A percentile compares a stretch with the other conserved stretches of the same genome.
phyloP scores from a whole-genome alignment of 1,140 invertebrate genomes.

The silkworm (Bombyx mori) region DNA sequence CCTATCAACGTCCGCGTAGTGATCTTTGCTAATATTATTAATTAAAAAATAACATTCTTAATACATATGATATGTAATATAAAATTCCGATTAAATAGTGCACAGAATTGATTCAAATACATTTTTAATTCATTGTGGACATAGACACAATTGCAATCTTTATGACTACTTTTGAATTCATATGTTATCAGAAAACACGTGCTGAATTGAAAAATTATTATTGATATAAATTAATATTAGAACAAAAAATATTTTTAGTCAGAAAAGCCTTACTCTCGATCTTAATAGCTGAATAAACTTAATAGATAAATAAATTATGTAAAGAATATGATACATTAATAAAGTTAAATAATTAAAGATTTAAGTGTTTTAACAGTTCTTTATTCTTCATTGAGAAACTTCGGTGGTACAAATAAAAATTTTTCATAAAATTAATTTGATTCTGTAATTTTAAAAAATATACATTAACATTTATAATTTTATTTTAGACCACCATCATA shows the following conservation, averaged over 20 bases:
- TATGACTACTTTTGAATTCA: background rate
- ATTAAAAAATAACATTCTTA: slow-evolving; percentile 1
- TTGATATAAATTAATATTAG: background rate
- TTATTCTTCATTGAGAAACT: too few relatives aligned
- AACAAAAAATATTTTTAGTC: background rate
- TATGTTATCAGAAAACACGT: background rate
- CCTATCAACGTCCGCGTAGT: background rate
- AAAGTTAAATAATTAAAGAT: too few relatives aligned
- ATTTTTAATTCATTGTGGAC: background rate
- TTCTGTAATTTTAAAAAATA: too few relatives aligned
- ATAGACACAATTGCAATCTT: background rate
- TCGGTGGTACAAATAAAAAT: too few relatives aligned
- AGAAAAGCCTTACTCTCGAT: background rate
- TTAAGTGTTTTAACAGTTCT: too few relatives aligned
- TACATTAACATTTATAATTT: too few relatives aligned
- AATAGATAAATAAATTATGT: too few relatives aligned
- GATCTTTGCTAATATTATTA: background rate
- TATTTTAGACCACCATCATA: too few relatives aligned
- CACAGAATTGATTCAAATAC: background rate
- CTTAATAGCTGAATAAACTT: background rate
- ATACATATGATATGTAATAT: background rate
- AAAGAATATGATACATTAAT: too few relatives aligned
- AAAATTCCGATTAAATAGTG: background rate
- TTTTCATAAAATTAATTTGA: too few relatives aligned
- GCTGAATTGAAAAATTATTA: background rate